Evolutionary conservation across 2,888 invertebrate genomes (phyloP).

Genomic region (Trilocha varians): DNA sequence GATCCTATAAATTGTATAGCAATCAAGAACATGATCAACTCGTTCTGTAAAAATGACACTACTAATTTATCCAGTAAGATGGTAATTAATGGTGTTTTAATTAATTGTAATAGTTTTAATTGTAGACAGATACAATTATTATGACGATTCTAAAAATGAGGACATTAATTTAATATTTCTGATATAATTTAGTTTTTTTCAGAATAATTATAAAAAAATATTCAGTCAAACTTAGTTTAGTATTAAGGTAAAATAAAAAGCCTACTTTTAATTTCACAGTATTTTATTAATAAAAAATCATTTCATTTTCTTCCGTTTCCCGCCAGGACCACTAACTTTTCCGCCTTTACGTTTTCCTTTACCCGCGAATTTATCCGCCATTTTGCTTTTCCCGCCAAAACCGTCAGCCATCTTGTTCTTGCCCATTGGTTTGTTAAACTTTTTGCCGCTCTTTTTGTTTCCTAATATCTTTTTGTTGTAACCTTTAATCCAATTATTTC

Average conservation of each 20-base stretch:
- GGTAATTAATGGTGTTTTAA: too few species aligned
- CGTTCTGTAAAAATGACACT: constrained; percentile 1
- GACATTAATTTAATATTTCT: too few species aligned
- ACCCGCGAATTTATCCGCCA: constrained; percentile 45
- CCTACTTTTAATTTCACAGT: not conserved
- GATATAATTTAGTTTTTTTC: too few species aligned
- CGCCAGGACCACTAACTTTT: constrained; percentile 30
- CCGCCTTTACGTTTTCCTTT: constrained; percentile 29
- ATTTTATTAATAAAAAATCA: constrained; percentile 18
- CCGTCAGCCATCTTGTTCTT: constrained; percentile 29
- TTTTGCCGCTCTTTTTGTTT: constrained; percentile 30
- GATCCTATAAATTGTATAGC: not conserved
- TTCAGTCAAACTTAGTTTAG: too few species aligned
- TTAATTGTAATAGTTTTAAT: too few species aligned
- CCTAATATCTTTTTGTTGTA: constrained; percentile 64
- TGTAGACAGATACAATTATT: too few species aligned
- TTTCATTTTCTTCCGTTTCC: constrained; percentile 48
- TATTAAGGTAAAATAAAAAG: too few species aligned
- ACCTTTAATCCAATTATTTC: constrained; percentile 76
- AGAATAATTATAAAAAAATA: too few species aligned
- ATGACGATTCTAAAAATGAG: too few species aligned
- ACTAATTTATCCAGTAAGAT: too few species aligned
- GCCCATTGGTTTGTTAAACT: constrained; percentile 18
- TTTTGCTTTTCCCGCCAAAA: constrained; percentile 28
- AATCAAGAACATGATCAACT: not conserved